Conservation (phyloP, 1,140 invertebrate species). For the Neotoxoptera formosana region DNA sequence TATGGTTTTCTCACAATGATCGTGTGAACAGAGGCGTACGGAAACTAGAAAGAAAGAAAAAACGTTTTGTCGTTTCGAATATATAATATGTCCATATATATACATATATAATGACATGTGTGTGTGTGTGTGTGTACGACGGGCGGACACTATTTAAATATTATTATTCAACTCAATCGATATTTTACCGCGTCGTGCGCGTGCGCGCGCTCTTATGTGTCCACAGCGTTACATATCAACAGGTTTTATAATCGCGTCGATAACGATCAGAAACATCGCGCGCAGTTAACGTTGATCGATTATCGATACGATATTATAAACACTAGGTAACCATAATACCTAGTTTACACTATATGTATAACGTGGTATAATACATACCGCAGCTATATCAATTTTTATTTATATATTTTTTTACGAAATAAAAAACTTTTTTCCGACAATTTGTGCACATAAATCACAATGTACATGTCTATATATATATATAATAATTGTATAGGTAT, state of each 20-base stretch:
- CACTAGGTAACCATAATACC: not conserved
- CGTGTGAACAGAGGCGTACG: not conserved
- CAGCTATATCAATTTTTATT: not conserved
- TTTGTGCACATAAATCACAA: not conserved
- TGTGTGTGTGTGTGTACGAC: not conserved
- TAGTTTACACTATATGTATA: not conserved
- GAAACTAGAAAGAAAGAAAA: not conserved
- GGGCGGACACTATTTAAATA: constrained; percentile 41
- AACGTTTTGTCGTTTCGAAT: constrained; percentile 30
- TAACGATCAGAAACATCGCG: constrained; percentile 35
- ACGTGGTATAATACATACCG: not conserved
- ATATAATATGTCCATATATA: not conserved
- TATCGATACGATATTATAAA: not conserved
- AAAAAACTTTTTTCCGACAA: not conserved
- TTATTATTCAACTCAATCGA: constrained; percentile 26
- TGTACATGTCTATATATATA: not conserved
- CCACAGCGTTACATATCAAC: constrained; percentile 20
- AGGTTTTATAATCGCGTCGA: constrained; percentile 43
- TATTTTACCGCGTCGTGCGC: constrained; percentile 10
- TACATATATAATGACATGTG: not conserved
- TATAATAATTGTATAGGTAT: not conserved
- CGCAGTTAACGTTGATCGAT: constrained; percentile 31
- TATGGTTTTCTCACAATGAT: constrained; percentile 19
- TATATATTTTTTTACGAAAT: not conserved
- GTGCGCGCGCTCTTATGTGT: too few species aligned